Base-by-base conservation (phyloP, 2,113 vertebrate species). In the Perca fluviatilis region DNA sequence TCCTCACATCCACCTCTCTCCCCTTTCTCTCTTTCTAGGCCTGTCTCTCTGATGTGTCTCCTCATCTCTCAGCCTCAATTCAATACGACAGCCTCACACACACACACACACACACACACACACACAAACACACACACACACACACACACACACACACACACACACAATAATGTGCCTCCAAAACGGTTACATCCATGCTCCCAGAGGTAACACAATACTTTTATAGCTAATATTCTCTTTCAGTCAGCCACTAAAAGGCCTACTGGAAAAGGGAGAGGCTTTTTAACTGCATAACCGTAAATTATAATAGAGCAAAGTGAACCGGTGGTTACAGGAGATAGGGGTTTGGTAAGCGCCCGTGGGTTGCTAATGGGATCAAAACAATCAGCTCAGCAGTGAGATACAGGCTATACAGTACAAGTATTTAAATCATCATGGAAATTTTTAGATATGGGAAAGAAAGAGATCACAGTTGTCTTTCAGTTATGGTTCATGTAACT, bases 121-220 rank as follows among this genome's bases (percentile, higher is more conserved):
- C 36, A 62, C 40, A 49, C 51, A 78, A 36, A 15, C 60, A 18
- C 36, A 33, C 47, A 14, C 72, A 70, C n/a, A 46, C 66, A 80
- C 27, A 60, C 74, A 66, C 36, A 74, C 68, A 82, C 49, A 21
- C 58, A 27, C 50, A 49, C 54, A n/a, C 76, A 75, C 30, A 75
- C 36, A 62, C 40, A 49, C 47, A 80, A 13, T 75, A 57, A 69
- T 53, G 47, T 49, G 51, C 82, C 65, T 79, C 74, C 25, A 61
- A 71, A 83, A 27, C 5, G 27, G 58, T 70, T 63, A 53, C 25
- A 14, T 82, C 30, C 64, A 60, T 73, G 53, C 47, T 58, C 23
- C 53, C 75, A 71, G 85, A 47, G 66, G 88, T 84, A 91, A 91
- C 75, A 72, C 79, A 72, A 91, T 72, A 87, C 78, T 71, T 80